These are phyloP conservation scores for Corythucha ciliata DNA, from an alignment of 2,888 invertebrate species.

Conservation along the genomic window DNA sequence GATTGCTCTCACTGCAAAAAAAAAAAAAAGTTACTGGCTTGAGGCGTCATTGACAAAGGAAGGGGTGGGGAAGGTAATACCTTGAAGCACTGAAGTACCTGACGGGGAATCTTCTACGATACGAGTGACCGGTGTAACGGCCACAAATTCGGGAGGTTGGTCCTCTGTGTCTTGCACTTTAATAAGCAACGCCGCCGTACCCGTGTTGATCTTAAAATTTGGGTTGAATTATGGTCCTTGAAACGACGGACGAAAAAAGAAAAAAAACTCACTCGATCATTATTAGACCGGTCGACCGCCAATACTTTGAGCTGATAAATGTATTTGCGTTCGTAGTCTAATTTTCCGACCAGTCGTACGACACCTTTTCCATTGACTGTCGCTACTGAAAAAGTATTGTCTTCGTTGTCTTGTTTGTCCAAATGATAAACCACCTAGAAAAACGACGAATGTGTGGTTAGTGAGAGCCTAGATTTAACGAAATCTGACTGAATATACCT, in stretches of 20 bases:
- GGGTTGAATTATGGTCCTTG: no score
- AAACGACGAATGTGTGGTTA: neutral
- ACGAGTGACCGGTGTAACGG: constrained; percentile 76
- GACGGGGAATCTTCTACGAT: constrained; percentile 75
- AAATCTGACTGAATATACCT: constrained; percentile 46
- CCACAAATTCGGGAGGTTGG: constrained; percentile 81
- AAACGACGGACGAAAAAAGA: neutral
- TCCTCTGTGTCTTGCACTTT: constrained; percentile 85
- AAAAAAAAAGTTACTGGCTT: neutral
- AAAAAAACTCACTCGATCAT: constrained; percentile 42
- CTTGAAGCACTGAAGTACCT: constrained; percentile 75
- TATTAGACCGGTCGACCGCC: constrained; percentile 78
- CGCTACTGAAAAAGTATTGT: constrained; percentile 65
- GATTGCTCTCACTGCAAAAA: constrained; percentile 65
- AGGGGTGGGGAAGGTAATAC: constrained; percentile 44
- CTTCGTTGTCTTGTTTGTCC: constrained; percentile 67
- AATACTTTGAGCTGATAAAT: constrained; percentile 74
- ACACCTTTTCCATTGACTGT: constrained; percentile 80
- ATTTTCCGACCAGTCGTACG: constrained; percentile 59
- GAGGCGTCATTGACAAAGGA: neutral
- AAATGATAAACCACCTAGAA: constrained; percentile 68
- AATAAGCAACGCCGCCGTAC: constrained; percentile 76
- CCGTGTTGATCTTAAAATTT: constrained; percentile 60
- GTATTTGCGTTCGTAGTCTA: constrained; percentile 81
- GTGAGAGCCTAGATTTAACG: neutral